Base-by-base conservation (phyloP, 2,888 invertebrate genomes). In the Apodemia zela region DNA sequence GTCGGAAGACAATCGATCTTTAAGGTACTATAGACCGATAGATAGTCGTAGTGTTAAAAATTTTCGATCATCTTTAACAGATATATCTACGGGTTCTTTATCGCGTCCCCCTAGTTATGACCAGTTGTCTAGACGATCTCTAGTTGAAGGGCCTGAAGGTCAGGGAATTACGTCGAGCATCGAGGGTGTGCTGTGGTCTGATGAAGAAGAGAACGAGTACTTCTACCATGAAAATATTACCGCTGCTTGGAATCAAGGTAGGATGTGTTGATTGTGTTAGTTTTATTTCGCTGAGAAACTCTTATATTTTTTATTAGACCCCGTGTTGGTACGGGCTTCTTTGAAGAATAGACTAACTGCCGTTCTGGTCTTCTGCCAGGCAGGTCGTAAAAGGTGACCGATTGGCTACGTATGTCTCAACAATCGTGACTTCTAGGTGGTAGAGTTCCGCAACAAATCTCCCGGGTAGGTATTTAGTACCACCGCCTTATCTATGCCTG, bases 131-230 rank as follows among this genome's bases (percentile, higher is more conserved):
- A 73, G 92, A 7, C 78, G 92, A 71, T 92, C 92, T 8, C 69
- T 89, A 33, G 82, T 88, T 1, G 91, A 90, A 45, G 88, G 85
- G 5, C 78, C 80, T 0, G 88, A 88, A 0, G 78, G 72, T 6
- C 84, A 81, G 58, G 85, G 83, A 4, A 81, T 89, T 62, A 91
- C 90, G n/a, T 92, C 92, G 17, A 92, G 92, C 67, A 92, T 92
- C 42, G 92, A 92, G 71, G 92, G 92, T 0, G 92, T 92, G 25
- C 81, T 92, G 71, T 92, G 92, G 92, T 92, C 92, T 2, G 92
- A 92, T 81, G 92, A 92, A 69, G 92, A 92, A 70, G 92, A 92
- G 65, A 91, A 85, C 66, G 91, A 91, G 72, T 92, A 92, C 68
- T 90, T 92, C 76, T 90, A 89, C 68, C 91, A 92, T 61, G 92